Base-by-base conservation (phyloP, 1,140 invertebrate genomes). In the Telenomus remus region DNA sequence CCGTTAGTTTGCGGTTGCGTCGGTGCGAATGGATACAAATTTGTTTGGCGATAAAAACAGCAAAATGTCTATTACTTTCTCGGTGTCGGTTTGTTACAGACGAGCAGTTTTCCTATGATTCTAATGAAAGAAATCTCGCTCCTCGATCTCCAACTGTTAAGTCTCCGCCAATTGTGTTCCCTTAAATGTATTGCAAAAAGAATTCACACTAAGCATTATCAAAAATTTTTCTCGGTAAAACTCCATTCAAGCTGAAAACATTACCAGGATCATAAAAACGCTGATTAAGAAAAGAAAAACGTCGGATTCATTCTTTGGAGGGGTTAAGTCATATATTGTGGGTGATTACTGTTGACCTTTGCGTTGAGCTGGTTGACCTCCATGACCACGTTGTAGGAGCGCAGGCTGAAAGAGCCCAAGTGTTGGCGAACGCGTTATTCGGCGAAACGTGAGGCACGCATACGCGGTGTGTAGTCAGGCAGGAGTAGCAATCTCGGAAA, bases 401-500 rank as follows among this genome's bases (percentile, higher is more conserved):
- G 19, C 19, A 27, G 19, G 19, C 19, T 27, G 19, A 27, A 27
- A 27, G 56, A 53, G n/a, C 42, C 48, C 12, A 5, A 55, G 12
- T 39, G 50, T 57, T 43, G 47, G 50, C 69, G 15, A 49, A 60
- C 49, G 56, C 55, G 73, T 70, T 69, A 65, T 65, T 74, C 71
- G 46, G 35, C 59, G 56, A 69, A 74, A 71, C 55, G 35, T 64
- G 35, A 70, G 48, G 54, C 63, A 74, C 65, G 61, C 68, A 70
- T 60, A 68, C 63, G 65, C 70, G 64, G 64, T 48, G 63, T 46
- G 42, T 47, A 50, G 44, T 50, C 16, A 35, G 57, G 60, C 55
- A 53, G 49, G 27, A 66, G 74, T 61, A 71, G 49, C 59, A 73
- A 65, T 74, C 60, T 65, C 71, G 72, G 60, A 54, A 68, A 70